Evolutionary conservation across 2,888 invertebrate genomes (phyloP).

Genomic region (Oconnorella tubifera): DNA sequence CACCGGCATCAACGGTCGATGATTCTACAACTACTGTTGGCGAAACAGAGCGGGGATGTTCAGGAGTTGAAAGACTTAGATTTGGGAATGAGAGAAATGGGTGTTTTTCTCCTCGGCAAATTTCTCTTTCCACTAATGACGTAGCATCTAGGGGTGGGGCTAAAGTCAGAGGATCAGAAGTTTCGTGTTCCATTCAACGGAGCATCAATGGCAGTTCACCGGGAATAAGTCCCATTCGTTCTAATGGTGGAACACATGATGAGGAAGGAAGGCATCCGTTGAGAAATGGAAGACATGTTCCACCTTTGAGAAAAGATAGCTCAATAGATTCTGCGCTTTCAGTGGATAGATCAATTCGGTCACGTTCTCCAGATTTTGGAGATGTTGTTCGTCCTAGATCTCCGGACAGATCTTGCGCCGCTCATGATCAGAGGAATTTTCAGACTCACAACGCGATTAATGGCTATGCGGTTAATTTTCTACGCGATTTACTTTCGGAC

Average conservation of each 20-base stretch:
- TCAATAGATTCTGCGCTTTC: constrained; percentile 3
- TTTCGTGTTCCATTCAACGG: no score
- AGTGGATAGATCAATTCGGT: neutral
- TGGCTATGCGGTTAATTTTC: neutral
- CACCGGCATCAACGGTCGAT: neutral
- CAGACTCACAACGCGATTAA: neutral
- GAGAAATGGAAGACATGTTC: neutral
- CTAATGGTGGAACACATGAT: neutral
- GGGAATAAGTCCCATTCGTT: neutral
- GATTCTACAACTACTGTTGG: neutral
- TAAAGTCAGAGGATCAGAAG: no score
- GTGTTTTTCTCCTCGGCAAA: neutral
- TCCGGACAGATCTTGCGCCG: no score
- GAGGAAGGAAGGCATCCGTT: neutral
- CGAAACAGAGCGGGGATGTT: no score
- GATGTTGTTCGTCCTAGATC: neutral
- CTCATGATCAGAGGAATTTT: no score
- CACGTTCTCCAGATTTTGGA: neutral
- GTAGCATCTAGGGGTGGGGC: neutral
- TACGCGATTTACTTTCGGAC: no score
- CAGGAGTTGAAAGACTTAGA: neutral
- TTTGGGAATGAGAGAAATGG: no score
- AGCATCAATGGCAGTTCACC: neutral
- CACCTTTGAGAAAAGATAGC: neutral
- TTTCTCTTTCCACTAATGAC: neutral